These are phyloP conservation scores for Drosophila nr. fundita DNA, from an alignment of 2,888 invertebrate genomes.

Conservation along the genomic window DNA sequence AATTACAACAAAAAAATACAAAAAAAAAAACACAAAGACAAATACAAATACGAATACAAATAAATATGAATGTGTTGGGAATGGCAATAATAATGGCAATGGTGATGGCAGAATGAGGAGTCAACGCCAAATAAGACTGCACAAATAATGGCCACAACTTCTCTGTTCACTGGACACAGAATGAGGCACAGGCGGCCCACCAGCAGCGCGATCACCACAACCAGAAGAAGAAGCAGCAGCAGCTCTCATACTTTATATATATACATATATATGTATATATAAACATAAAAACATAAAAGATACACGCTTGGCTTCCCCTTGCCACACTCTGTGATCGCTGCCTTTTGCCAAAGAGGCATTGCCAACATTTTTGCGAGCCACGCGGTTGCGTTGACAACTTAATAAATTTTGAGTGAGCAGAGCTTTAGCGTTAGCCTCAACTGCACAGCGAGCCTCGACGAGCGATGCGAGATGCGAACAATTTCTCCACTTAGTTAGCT, in stretches of 20 bases:
- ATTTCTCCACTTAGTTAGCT: constrained; percentile 43
- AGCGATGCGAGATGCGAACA: constrained; percentile 12
- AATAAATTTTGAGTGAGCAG: constrained; percentile 73
- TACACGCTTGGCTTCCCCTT: constrained; percentile 1
- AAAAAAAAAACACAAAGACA: constrained; percentile 15
- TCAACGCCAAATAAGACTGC: constrained; percentile 53
- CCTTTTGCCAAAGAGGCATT: constrained; percentile 53
- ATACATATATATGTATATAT: constrained; percentile 1
- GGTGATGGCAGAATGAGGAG: constrained; percentile 37
- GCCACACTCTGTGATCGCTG: constrained; percentile 8
- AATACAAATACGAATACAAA: constrained; percentile 16
- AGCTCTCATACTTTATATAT: constrained; percentile 14
- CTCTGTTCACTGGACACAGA: constrained; percentile 39
- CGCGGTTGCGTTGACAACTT: constrained; percentile 70
- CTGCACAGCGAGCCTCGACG: constrained; percentile 9
- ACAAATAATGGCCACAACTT: constrained; percentile 63
- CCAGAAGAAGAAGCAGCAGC: constrained; percentile 4
- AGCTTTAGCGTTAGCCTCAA: constrained; percentile 10
- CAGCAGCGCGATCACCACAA: constrained; percentile 49
- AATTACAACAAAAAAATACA: constrained; percentile 28
- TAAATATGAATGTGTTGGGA: constrained; percentile 38
- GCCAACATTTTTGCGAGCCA: constrained; percentile 69
- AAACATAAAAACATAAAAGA: constrained; percentile 11
- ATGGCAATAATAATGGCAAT: constrained; percentile 18
- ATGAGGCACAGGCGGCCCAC: constrained; percentile 47